A percentile compares a stretch with the other conserved stretches of the same genome.
Evolutionary conservation across 2,113 vertebrate species (phyloP).

Genomic region (Brachionichthys hirsutus): DNA sequence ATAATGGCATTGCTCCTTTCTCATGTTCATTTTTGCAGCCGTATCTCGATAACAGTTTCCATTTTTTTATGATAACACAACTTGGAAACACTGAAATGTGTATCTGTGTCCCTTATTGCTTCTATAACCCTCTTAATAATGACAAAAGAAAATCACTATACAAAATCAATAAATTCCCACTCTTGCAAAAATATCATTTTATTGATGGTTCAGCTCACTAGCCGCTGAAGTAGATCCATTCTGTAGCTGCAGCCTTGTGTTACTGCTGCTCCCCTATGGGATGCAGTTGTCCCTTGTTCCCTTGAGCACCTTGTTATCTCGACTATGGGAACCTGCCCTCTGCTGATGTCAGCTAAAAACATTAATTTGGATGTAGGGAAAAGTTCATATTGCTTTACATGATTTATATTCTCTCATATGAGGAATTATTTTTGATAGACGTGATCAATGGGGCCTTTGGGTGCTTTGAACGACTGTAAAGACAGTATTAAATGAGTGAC

Average conservation of each 20-base stretch:
- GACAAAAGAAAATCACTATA: constrained; percentile 9
- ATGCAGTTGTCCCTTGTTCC: constrained; percentile 40
- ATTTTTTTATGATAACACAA: too few relatives aligned
- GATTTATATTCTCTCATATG: constrained; percentile 72
- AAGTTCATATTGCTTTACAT: constrained; percentile 77
- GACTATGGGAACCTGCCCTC: constrained; percentile 62
- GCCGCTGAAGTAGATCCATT: constrained; percentile 15
- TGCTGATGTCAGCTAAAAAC: constrained; percentile 79
- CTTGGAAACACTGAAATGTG: not conserved
- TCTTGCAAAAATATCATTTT: constrained; percentile 37
- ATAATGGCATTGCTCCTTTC: constrained; percentile 42
- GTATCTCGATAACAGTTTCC: too few relatives aligned
- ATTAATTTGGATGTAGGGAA: constrained; percentile 78
- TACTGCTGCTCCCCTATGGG: constrained; percentile 37
- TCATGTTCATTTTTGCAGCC: constrained; percentile 34
- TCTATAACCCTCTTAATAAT: constrained; percentile 7
- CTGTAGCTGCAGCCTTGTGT: constrained; percentile 33
- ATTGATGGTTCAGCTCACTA: constrained; percentile 33
- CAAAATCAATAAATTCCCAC: constrained; percentile 29
- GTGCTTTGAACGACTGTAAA: constrained; percentile 49
- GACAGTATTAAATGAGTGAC: constrained; percentile 36
- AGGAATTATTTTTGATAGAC: constrained; percentile 74
- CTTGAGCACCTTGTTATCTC: constrained; percentile 73
- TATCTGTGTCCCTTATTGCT: not conserved
- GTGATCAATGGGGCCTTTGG: constrained; percentile 64